Percentiles rank a stretch among this genome's conserved stretches.
Evolutionary conservation across 2,888 invertebrate genomes (phyloP).

Genomic region (Oegoconia quadripuncta): DNA sequence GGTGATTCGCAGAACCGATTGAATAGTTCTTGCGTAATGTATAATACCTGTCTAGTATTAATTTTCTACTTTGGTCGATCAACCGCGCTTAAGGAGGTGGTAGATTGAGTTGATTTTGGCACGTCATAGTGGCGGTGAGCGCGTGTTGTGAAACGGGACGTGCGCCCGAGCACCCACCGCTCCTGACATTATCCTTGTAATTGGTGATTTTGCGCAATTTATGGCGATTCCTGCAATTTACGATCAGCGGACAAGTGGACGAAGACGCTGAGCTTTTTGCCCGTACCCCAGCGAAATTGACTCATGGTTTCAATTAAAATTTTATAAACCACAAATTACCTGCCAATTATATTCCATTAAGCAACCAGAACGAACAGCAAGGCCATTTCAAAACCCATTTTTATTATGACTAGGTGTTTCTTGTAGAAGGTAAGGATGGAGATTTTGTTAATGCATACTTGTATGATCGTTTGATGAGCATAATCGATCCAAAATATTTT

Average conservation of each 20-base stretch:
- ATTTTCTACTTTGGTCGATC: slow-evolving; percentile 27
- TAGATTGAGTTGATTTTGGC: slow-evolving; percentile 52
- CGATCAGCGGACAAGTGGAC: slow-evolving; percentile 73
- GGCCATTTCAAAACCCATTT: slow-evolving; percentile 35
- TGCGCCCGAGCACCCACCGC: slow-evolving; percentile 32
- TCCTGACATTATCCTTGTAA: slow-evolving; percentile 68
- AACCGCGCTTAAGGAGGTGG: slow-evolving; percentile 37
- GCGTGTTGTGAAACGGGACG: slow-evolving; percentile 27
- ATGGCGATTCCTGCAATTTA: slow-evolving; percentile 73
- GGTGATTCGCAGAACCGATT: slow-evolving; percentile 29
- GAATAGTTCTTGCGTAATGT: slow-evolving; percentile 41
- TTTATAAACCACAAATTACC: slow-evolving; percentile 68
- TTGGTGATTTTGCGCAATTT: slow-evolving; percentile 75
- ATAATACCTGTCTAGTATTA: slow-evolving; percentile 8
- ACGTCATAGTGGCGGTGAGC: slow-evolving; percentile 33
- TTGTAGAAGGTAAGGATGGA: too few species aligned
- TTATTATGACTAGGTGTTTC: slow-evolving; percentile 17
- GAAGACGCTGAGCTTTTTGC: slow-evolving; percentile 44
- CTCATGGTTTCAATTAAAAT: slow-evolving; percentile 67
- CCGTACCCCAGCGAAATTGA: slow-evolving; percentile 49
- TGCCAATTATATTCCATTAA: slow-evolving; percentile 68
- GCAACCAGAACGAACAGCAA: slow-evolving; percentile 41
- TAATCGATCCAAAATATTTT: too few species aligned
- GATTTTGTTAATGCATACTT: too few species aligned
- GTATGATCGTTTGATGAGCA: too few species aligned